Base-by-base conservation (phyloP, 2,888 invertebrate genomes). In the Galeruca laticollis region DNA sequence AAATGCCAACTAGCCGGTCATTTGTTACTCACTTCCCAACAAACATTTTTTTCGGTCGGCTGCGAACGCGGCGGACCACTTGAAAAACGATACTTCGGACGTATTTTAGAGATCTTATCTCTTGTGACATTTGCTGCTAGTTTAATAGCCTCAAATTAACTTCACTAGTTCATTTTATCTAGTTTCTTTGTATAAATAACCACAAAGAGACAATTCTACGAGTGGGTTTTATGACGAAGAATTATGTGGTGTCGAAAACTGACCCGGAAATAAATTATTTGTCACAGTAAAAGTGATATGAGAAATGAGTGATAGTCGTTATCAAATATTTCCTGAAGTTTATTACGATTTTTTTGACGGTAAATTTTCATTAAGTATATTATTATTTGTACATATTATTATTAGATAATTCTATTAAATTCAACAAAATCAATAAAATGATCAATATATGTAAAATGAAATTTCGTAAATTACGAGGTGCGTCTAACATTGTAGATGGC, bases 141-240 rank as follows among this genome's bases (percentile, higher is more conserved):
- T 82, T 82, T 81, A 81, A 82, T 81, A 81, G 82, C 78, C 76
- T 78, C 81, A 81, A 81, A 82, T 82, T 82, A 82, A 82, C 82
- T 81, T 82, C 81, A 80, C 79, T 81, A 81, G 81, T 79, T 77
- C 78, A 70, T 75, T 77, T 77, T 80, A 80, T 80, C 80, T 78
- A 75, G 76, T 76, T 68, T 73, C 73, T 74, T 75, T 75, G 71
- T 72, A 69, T 73, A 73, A 75, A 75, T 74, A 73, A 75, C 75
- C 75, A 73, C 70, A 69, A 68, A 69, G 72, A 62, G 69, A 63
- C 63, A 69, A 66, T 70, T 51, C 35, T 26, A 40, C 43, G 35
- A 59, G 37, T 51, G 51, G 31, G 49, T 21, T 49, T 54, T 51
- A 35, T 18, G 11, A 20, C 15, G 21, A n/a, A 13, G 66, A 49